Percentiles rank a stretch among this genome's conserved stretches.
Evolutionary conservation across 2,797 vertebrate genomes (phyloP).

Genomic region (Danio kyathit): DNA sequence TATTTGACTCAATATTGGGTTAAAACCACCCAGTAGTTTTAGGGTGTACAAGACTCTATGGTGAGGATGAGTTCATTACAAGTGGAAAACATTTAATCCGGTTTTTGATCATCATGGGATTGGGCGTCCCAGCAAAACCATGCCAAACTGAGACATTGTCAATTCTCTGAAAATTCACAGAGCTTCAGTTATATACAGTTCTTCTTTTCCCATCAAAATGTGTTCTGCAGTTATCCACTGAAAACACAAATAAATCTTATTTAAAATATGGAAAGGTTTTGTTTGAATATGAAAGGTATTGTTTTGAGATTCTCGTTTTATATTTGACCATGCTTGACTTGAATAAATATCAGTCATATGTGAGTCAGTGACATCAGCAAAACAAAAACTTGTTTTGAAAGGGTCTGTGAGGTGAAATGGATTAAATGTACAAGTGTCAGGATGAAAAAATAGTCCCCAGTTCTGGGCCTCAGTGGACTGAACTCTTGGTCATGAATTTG

Average conservation of each 20-base stretch:
- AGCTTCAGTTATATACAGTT: neutral
- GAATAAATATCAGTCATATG: neutral
- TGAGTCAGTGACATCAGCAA: neutral
- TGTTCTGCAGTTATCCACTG: neutral
- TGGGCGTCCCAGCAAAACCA: neutral
- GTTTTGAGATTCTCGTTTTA: neutral
- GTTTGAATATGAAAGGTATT: neutral
- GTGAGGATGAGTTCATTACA: neutral
- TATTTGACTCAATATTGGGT: too few species aligned
- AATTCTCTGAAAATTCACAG: neutral
- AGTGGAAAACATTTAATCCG: neutral
- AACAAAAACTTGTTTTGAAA: neutral
- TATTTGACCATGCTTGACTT: conserved; percentile 4
- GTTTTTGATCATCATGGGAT: neutral
- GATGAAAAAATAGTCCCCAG: neutral
- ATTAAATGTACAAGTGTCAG: conserved; percentile 10
- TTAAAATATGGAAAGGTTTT: neutral
- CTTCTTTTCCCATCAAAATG: neutral
- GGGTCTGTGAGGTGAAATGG: conserved; percentile 2
- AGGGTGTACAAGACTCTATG: neutral
- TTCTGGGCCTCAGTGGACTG: neutral
- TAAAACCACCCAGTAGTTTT: too few species aligned
- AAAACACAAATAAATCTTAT: neutral
- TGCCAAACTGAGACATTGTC: neutral
- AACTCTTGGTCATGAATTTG: neutral